Percentiles rank a stretch among this genome's conserved stretches.
These are phyloP conservation scores for Periophthalmus magnuspinnatus DNA, from an alignment of 2,797 vertebrate species.

Conservation along the genomic window DNA sequence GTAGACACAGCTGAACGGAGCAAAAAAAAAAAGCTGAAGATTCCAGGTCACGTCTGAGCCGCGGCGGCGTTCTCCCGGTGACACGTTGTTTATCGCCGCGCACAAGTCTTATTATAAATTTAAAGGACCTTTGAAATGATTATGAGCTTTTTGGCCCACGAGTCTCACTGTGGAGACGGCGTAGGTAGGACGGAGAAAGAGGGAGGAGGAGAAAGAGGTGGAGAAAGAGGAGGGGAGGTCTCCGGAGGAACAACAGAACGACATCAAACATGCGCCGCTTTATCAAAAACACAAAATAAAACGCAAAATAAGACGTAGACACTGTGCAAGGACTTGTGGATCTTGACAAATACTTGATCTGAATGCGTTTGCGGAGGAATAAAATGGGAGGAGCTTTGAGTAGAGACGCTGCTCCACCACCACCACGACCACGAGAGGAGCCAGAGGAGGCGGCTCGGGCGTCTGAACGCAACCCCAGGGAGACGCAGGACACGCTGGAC, in stretches of 20 bases:
- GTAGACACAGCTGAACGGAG: neutral
- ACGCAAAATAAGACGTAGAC: too few species aligned
- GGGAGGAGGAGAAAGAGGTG: too few species aligned
- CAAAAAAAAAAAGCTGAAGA: conserved; percentile 4
- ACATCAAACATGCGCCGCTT: conserved; percentile 68
- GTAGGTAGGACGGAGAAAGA: conserved; percentile 34
- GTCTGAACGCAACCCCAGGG: too few species aligned
- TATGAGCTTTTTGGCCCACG: conserved; percentile 74
- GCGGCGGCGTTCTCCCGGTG: conserved; percentile 59
- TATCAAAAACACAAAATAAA: conserved; percentile 59
- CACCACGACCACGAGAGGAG: too few species aligned
- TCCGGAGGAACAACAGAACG: conserved; percentile 70
- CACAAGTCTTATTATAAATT: conserved; percentile 77
- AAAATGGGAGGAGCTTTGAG: too few species aligned
- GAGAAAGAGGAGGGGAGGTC: conserved; percentile 30
- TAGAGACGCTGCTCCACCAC: too few species aligned
- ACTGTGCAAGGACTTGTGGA: too few species aligned
- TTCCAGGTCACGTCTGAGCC: conserved; percentile 22
- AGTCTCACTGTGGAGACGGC: conserved; percentile 52
- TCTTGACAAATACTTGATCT: too few species aligned
- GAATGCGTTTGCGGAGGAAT: too few species aligned
- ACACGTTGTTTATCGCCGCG: conserved; percentile 75
- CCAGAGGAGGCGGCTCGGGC: too few species aligned
- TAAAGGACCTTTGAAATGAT: conserved; percentile 81
- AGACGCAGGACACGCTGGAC: too few species aligned